Conservation (phyloP, 2,797 vertebrate species). For the Gambelia wislizenii region DNA sequence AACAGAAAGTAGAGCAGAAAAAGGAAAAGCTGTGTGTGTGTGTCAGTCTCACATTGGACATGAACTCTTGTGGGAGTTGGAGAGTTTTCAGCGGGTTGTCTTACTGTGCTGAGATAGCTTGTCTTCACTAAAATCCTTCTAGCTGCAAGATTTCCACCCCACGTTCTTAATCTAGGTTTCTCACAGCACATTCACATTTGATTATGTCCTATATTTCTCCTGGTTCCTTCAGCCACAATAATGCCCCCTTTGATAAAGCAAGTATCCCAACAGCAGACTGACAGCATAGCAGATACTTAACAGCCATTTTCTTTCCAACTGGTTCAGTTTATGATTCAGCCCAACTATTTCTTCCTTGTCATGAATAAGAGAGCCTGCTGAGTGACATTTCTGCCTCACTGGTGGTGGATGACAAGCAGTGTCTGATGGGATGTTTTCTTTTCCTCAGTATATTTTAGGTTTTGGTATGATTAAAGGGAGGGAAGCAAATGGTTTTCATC, state of each 20-base stretch:
- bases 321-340: conserved; percentile 19
- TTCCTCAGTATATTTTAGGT: conserved; percentile 6
- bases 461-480: conserved; percentile 13
- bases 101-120: too few relatives aligned
- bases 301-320: neutral
- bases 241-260: conserved; percentile 1
- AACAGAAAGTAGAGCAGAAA: too few relatives aligned
- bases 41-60: too few relatives aligned
- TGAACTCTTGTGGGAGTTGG: too few relatives aligned
- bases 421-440: neutral
- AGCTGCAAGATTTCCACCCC: too few relatives aligned
- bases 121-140: too few relatives aligned
- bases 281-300: neutral
- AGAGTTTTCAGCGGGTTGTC: too few relatives aligned
- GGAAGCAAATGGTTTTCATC: neutral
- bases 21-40: too few relatives aligned
- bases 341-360: neutral
- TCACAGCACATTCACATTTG: neutral
- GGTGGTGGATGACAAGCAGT: neutral
- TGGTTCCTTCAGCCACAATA: neutral
- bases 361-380: neutral
- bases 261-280: neutral
- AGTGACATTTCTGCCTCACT: conserved; percentile 11
- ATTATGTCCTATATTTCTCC: neutral
- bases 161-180: too few relatives aligned